A percentile compares a stretch with the other conserved stretches of the same genome.
Evolutionary conservation across 1,140 invertebrate species (phyloP).

Genomic region (Drosophila kepulauana): DNA sequence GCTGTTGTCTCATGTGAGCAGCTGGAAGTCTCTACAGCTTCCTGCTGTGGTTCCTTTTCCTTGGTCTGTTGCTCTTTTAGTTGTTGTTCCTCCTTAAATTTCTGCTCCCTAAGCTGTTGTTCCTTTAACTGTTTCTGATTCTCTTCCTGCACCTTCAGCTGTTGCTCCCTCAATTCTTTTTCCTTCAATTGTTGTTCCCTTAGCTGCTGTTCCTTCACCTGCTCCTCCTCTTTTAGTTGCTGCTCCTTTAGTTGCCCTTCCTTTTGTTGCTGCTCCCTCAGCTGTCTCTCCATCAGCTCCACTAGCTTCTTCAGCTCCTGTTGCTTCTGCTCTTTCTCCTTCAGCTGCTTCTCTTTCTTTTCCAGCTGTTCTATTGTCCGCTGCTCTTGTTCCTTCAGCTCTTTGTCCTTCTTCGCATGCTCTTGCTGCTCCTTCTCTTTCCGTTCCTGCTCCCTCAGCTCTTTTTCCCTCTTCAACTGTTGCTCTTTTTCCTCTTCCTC

Average conservation of each 20-base stretch:
- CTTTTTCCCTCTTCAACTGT: not conserved
- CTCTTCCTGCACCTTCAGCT: not conserved
- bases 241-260: not conserved
- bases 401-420: not conserved
- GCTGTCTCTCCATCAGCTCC: not conserved
- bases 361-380: slow-evolving; percentile 1
- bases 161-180: not conserved
- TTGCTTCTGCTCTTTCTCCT: not conserved
- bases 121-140: not conserved
- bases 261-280: slow-evolving; percentile 10
- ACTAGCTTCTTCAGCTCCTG: not conserved
- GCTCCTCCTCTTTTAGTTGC: slow-evolving; percentile 10
- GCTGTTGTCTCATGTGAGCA: slow-evolving; percentile 21
- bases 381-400: not conserved
- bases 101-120: not conserved
- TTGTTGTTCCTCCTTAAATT: not conserved
- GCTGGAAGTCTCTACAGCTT: not conserved
- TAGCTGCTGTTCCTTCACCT: slow-evolving; percentile 13
- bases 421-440: not conserved
- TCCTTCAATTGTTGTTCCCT: not conserved
- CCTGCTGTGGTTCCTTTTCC: slow-evolving; percentile 23
- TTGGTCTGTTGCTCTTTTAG: slow-evolving; percentile 1
- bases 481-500: slow-evolving; percentile 21
- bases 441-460: not conserved
- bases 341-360: not conserved